Conservation (phyloP, 2,113 vertebrate genomes). For the Hystrix brachyura region DNA sequence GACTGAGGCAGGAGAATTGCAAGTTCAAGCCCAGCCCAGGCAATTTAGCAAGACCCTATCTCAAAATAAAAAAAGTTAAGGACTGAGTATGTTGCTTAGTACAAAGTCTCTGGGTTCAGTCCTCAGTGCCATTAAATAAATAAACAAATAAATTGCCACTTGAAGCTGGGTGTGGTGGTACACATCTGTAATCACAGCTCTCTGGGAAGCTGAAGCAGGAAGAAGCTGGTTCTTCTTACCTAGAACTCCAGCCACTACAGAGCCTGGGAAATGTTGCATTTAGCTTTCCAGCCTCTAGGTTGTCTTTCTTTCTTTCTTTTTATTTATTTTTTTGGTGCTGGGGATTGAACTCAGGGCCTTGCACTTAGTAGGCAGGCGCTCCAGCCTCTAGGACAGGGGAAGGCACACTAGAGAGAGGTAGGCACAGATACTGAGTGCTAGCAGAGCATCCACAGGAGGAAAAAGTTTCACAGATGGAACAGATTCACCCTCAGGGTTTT, state of each 20-base stretch:
- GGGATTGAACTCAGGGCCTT: too few species aligned
- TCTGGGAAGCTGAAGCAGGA: background rate
- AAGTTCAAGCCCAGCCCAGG: background rate
- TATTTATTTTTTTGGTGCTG: too few species aligned
- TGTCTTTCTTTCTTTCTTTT: too few species aligned
- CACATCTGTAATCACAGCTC: background rate
- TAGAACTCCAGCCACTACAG: background rate
- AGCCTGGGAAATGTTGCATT: background rate
- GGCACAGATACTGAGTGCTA: background rate
- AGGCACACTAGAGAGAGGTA: background rate
- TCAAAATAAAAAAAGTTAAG: background rate
- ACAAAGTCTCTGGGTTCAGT: background rate
- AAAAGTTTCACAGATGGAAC: background rate
- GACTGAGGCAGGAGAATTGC: background rate
- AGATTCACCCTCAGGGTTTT: constrained; percentile 49
- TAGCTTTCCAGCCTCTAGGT: background rate
- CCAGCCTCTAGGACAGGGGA: background rate
- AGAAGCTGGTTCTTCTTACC: background rate
- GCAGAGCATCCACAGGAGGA: background rate
- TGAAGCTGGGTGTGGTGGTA: background rate
- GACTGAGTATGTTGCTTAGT: background rate
- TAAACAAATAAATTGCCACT: background rate
- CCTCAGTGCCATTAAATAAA: background rate
- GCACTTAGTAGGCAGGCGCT: background rate
- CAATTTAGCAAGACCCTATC: background rate